Percentiles rank a stretch among this genome's conserved stretches.
Conservation (phyloP, 2,113 vertebrate genomes). For the Hemicordylus capensis region DNA sequence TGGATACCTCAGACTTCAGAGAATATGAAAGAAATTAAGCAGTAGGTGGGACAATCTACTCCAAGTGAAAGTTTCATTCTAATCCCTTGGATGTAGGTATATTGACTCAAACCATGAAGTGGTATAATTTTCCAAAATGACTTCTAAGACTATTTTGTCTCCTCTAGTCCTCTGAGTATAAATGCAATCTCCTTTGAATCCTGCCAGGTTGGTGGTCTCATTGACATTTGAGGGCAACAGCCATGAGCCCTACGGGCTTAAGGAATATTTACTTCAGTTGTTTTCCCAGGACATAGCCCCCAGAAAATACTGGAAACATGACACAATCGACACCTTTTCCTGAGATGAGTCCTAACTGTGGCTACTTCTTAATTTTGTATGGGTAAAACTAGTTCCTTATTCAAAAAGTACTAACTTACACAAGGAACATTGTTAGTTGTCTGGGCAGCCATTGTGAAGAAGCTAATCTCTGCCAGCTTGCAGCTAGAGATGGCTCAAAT, state of each 20-base stretch:
- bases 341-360: not conserved
- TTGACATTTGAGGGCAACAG: not conserved
- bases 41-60: conserved; percentile 4
- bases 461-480: too few relatives aligned
- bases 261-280: not conserved
- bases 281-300: not conserved
- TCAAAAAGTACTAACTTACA: not conserved
- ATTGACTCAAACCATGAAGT: not conserved
- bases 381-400: not conserved
- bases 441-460: not conserved
- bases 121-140: not conserved
- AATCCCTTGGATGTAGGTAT: not conserved
- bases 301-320: not conserved
- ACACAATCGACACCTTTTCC: not conserved
- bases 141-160: not conserved
- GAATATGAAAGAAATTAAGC: conserved; percentile 10
- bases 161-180: not conserved
- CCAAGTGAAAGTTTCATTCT: not conserved
- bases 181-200: not conserved
- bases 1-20: not conserved
- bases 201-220: not conserved
- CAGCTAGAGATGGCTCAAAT: too few relatives aligned
- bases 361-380: not conserved
- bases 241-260: not conserved
- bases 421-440: not conserved